Percentiles rank a stretch among this genome's conserved stretches.
These are phyloP conservation scores for Heliconius erato DNA, from an alignment of 2,888 invertebrate species.

Conservation along the genomic window DNA sequence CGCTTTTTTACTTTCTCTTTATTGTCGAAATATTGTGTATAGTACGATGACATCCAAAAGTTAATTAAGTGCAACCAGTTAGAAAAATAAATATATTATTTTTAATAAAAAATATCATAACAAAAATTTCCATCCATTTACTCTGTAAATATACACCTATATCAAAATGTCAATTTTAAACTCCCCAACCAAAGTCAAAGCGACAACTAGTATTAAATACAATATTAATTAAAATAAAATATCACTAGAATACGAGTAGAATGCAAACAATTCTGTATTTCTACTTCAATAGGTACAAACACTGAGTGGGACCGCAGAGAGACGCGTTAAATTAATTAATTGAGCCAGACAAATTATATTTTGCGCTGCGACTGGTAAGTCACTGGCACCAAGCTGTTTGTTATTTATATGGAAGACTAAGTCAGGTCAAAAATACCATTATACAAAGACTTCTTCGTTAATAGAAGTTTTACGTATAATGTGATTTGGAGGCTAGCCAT, in stretches of 20 bases:
- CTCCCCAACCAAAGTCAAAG: neutral
- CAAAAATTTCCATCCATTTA: too few relatives aligned
- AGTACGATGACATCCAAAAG: too few relatives aligned
- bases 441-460: neutral
- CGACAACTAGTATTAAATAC: neutral
- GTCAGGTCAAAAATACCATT: conserved; percentile 6
- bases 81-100: too few relatives aligned
- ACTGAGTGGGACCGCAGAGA: conserved; percentile 30
- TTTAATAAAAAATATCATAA: too few relatives aligned
- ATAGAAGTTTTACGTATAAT: neutral
- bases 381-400: conserved; percentile 3
- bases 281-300: conserved; percentile 17
- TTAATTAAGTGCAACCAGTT: too few relatives aligned
- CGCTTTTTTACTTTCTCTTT: too few relatives aligned
- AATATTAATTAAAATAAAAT: conserved; percentile 24
- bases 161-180: neutral
- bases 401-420: conserved; percentile 1
- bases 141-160: too few relatives aligned
- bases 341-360: conserved; percentile 47
- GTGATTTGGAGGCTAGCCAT: too few relatives aligned
- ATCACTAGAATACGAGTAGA: conserved; percentile 11
- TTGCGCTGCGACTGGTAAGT: conserved; percentile 34
- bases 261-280: conserved; percentile 20
- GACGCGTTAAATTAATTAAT: conserved; percentile 46
- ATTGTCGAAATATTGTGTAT: too few relatives aligned